Evolutionary conservation across 2,113 vertebrate genomes (phyloP).

Genomic region (Onychostruthus taczanowskii): DNA sequence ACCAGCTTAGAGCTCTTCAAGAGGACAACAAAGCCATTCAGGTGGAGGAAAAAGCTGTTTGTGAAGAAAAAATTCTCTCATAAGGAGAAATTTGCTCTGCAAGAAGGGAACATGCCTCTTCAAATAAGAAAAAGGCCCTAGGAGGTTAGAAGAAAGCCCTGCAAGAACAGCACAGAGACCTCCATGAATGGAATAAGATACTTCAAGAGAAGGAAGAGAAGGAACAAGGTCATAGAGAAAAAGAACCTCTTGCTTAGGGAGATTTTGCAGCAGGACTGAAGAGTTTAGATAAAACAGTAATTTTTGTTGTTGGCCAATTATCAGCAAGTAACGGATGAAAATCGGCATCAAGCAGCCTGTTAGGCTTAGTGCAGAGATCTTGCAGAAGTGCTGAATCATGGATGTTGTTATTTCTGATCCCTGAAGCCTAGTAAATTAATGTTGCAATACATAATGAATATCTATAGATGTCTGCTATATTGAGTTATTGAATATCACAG

Average conservation of each 20-base stretch:
- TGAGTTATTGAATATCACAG: not conserved
- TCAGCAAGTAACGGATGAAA: not conserved
- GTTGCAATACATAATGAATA: not conserved
- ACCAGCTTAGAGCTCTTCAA: not conserved
- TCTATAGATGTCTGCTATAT: not conserved
- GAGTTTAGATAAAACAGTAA: not conserved
- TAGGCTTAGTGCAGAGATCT: not conserved
- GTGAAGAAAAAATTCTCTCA: not conserved
- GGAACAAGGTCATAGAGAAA: not conserved
- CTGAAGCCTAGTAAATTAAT: not conserved
- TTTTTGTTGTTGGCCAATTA: not conserved
- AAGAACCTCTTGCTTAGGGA: not conserved
- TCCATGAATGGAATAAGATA: not conserved
- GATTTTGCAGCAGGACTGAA: not conserved
- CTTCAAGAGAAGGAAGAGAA: not conserved
- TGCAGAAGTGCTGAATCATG: not conserved
- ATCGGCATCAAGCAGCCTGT: not conserved
- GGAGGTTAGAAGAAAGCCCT: not conserved
- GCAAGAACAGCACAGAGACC: not conserved
- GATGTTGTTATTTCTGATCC: not conserved
- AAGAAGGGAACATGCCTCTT: not conserved
- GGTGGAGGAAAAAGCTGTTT: not conserved
- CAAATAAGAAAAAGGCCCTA: not conserved
- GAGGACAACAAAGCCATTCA: not conserved
- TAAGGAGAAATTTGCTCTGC: constrained; percentile 16